Percentiles rank a stretch among this genome's conserved stretches.
phyloP scores from a whole-genome alignment of 1,140 invertebrate genomes.

The Atta colombica region DNA sequence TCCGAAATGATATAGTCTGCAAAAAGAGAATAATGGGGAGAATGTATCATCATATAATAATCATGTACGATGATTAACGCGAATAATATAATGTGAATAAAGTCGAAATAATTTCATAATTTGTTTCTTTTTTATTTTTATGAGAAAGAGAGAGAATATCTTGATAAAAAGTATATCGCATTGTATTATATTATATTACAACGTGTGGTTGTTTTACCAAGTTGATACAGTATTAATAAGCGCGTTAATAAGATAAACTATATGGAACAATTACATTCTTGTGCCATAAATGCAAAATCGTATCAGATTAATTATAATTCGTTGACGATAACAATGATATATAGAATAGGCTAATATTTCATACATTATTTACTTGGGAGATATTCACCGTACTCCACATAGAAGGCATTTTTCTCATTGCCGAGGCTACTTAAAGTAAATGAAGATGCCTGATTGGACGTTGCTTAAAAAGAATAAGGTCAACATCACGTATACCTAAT shows the following conservation, averaged over 20 bases:
- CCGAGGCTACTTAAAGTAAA: conserved; percentile 20
- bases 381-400: not conserved
- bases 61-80: conserved; percentile 29
- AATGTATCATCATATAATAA: too few relatives aligned
- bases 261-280: not conserved
- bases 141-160: not conserved
- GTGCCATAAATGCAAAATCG: not conserved
- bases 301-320: not conserved
- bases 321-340: not conserved
- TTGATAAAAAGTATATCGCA: not conserved
- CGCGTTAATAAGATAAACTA: not conserved
- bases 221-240: not conserved
- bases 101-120: not conserved
- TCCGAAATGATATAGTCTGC: conserved; percentile 78
- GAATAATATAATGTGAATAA: conserved; percentile 46
- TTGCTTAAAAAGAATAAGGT: conserved; percentile 68
- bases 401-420: conserved; percentile 20
- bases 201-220: not conserved
- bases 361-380: not conserved
- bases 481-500: conserved; percentile 58
- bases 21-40: conserved; percentile 68
- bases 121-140: not conserved
- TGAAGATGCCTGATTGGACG: conserved; percentile 56
- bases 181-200: not conserved
- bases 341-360: not conserved